Base-by-base conservation (phyloP, 2,113 vertebrate species). In the Phainopepla nitens region DNA sequence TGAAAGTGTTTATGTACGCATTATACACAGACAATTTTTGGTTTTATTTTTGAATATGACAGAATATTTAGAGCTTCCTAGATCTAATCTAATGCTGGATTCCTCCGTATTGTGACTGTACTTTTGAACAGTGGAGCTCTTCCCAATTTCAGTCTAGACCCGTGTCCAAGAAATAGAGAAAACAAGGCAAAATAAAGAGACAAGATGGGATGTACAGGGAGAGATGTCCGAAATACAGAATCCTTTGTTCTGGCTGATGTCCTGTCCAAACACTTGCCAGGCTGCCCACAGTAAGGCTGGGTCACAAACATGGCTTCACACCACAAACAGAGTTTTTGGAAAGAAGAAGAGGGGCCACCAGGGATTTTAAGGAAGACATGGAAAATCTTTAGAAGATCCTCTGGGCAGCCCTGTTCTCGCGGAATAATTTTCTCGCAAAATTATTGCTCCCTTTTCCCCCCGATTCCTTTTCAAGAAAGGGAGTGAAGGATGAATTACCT, bases 121-220 rank as follows among this genome's bases (percentile, higher is more conserved):
- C 3, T 33, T 90, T 57, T 77, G 72, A 7, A 28, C 41, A 61
- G 29, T 36, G 13, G 25, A 70, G 29, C 10, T 82, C 28, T 89
- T 87, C 61, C 36, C 2, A 3, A 47, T n/a, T 66, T 76, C 57
- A 53, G 7, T 53, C 57, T 47, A 42, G 61, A 61, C 4, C 15
- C 6, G 1, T 47, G 56, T 47, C 23, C 66, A 33, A 68, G 27
- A 71, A 76, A 35, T 39, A 62, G 39, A 64, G 31, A 35, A 83
- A 75, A 31, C 3, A 15, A 33, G 36, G 21, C 27, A 47, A 71
- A 85, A 60, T 44, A 60, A 47, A 80, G 45, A 45, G 17, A 62
- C n/a, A 20, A 53, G 66, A 57, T 0, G 0, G 27, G 36, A 8
- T 36, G 14, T 31, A 33, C 8, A 12, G 18, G 17, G 24, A 60